Conservation (phyloP, 1,140 invertebrate species). For the Dendrolimus punctatus region DNA sequence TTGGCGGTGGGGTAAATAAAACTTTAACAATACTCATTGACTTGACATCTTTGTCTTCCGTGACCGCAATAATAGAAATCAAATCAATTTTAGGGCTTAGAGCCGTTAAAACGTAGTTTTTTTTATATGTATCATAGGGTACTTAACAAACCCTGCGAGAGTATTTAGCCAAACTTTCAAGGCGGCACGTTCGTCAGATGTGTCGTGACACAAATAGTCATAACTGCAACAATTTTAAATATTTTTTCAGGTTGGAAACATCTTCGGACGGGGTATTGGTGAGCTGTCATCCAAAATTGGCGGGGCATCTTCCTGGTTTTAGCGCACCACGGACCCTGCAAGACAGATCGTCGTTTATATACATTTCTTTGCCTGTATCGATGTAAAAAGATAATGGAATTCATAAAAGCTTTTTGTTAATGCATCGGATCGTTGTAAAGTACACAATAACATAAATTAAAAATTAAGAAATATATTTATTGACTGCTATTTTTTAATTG, state of each 20-base stretch:
- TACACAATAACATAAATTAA: conserved; percentile 3
- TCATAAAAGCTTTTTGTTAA: conserved; percentile 23
- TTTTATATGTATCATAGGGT: too few relatives aligned
- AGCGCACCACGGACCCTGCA: conserved; percentile 32
- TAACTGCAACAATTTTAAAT: too few relatives aligned
- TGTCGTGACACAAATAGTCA: too few relatives aligned
- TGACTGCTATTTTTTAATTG: not conserved
- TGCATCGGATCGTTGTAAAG: conserved; percentile 9
- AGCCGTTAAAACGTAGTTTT: too few relatives aligned
- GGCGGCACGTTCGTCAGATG: too few relatives aligned
- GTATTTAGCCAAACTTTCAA: too few relatives aligned
- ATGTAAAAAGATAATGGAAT: conserved; percentile 26
- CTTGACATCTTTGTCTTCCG: too few relatives aligned
- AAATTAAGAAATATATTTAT: not conserved
- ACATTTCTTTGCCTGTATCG: conserved; percentile 26
- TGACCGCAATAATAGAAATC: too few relatives aligned
- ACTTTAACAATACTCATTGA: too few relatives aligned
- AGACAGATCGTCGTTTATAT: conserved; percentile 14
- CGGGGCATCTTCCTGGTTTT: conserved; percentile 78
- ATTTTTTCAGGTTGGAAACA: conserved; percentile 77
- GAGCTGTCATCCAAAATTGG: conserved; percentile 87
- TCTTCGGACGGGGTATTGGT: conserved; percentile 87
- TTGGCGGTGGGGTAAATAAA: too few relatives aligned
- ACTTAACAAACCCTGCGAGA: too few relatives aligned
- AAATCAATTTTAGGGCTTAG: too few relatives aligned